Conservation (phyloP, 2,888 invertebrate species). For the Theristus sp. region DNA sequence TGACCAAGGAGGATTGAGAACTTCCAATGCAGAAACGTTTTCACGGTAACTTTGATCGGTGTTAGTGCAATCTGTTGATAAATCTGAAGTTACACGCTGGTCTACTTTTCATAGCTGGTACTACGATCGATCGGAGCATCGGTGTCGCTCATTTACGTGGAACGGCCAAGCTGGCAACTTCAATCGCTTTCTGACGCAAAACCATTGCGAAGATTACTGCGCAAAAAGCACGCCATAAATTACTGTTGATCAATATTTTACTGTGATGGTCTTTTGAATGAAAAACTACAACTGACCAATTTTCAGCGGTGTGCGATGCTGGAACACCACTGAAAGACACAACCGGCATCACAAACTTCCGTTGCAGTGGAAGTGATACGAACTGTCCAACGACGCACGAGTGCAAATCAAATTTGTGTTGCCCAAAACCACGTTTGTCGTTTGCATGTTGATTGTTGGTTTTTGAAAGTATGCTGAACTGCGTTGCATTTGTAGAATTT, state of each 20-base stretch:
- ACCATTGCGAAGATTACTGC: background rate
- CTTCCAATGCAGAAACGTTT: too few relatives aligned
- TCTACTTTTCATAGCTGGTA: too few relatives aligned
- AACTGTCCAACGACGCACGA: slow-evolving; percentile 3
- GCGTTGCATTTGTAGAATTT: background rate
- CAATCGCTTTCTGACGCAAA: background rate
- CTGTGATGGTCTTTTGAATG: background rate
- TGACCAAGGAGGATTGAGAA: too few relatives aligned
- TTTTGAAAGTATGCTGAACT: too few relatives aligned
- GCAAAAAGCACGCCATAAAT: background rate
- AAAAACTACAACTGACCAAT: background rate
- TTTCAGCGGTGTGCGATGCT: slow-evolving; percentile 2
- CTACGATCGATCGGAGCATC: slow-evolving; percentile 17
- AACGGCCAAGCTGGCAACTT: background rate
- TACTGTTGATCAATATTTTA: too few relatives aligned
- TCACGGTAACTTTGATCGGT: too few relatives aligned
- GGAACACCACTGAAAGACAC: slow-evolving; percentile 5
- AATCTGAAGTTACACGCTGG: too few relatives aligned
- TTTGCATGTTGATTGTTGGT: background rate
- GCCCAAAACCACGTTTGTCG: slow-evolving; percentile 3
- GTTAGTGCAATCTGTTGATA: too few relatives aligned
- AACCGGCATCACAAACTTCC: background rate
- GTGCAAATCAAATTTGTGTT: slow-evolving; percentile 2
- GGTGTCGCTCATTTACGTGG: background rate
- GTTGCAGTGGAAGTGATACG: background rate